phyloP scores from a whole-genome alignment of 2,888 invertebrate species.

The Cistogaster globosa region DNA sequence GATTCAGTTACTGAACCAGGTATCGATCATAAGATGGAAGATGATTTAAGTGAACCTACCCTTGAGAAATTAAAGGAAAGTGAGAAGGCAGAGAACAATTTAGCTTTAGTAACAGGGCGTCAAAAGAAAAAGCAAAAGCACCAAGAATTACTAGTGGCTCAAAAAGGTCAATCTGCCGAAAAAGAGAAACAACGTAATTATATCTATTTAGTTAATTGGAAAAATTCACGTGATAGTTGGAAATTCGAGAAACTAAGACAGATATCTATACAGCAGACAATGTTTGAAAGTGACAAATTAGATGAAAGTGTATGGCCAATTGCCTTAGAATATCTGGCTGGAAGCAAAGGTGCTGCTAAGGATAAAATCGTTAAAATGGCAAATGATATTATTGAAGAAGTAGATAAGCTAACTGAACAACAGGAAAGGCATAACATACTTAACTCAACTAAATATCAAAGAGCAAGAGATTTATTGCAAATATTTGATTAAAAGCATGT shows the following conservation, averaged over 20 bases:
- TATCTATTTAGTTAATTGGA: conserved; percentile 89
- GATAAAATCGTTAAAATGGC: conserved; percentile 86
- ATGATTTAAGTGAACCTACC: conserved; percentile 78
- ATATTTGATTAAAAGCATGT: conserved; percentile 75
- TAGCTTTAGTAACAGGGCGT: conserved; percentile 85
- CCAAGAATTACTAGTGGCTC: conserved; percentile 84
- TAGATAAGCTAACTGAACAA: conserved; percentile 82
- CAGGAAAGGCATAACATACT: conserved; percentile 73
- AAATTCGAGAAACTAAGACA: conserved; percentile 92
- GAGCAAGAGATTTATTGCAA: conserved; percentile 81
- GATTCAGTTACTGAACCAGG: background rate
- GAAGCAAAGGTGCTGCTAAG: conserved; percentile 87
- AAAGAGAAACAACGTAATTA: conserved; percentile 86
- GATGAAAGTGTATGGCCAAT: conserved; percentile 86
- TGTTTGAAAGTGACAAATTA: conserved; percentile 86
- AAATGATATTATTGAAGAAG: conserved; percentile 86
- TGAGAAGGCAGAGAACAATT: conserved; percentile 79
- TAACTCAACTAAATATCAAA: conserved; percentile 78
- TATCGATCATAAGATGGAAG: conserved; percentile 52
- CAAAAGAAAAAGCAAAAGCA: conserved; percentile 87
- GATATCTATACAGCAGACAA: conserved; percentile 89
- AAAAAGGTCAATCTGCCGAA: conserved; percentile 84
- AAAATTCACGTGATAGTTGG: conserved; percentile 88
- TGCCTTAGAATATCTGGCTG: conserved; percentile 88
- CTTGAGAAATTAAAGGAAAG: conserved; percentile 79